These are phyloP conservation scores for Semnopithecus entellus DNA, from an alignment of 2,113 vertebrate species.

Conservation along the genomic window DNA sequence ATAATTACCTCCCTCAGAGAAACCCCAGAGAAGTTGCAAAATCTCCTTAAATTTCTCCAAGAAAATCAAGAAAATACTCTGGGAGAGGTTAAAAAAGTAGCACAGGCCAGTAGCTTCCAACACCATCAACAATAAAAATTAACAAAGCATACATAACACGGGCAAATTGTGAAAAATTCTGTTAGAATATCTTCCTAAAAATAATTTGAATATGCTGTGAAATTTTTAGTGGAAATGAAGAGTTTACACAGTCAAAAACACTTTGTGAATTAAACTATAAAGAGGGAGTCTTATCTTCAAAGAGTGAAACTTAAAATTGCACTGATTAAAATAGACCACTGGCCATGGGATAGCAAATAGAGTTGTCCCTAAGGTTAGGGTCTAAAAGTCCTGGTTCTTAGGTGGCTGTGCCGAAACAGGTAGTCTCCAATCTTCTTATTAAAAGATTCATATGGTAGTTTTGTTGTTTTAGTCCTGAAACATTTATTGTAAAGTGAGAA, in stretches of 20 bases:
- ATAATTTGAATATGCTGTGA: background rate
- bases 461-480: background rate
- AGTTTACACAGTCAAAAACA: background rate
- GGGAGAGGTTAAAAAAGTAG: background rate
- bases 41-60: background rate
- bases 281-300: background rate
- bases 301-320: background rate
- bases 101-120: background rate
- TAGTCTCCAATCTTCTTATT: background rate
- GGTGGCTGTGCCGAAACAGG: background rate
- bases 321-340: background rate
- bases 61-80: background rate
- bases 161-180: background rate
- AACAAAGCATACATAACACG: background rate
- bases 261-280: background rate
- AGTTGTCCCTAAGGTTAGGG: background rate
- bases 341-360: background rate
- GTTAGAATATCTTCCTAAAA: background rate
- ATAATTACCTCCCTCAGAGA: background rate
- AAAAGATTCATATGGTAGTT: background rate
- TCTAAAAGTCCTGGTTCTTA: background rate
- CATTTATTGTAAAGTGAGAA: background rate
- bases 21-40: background rate
- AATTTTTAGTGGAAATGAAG: background rate
- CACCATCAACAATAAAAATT: background rate